Evolutionary conservation across 2,797 vertebrate species (phyloP).

Genomic region (Molothrus aeneus): DNA sequence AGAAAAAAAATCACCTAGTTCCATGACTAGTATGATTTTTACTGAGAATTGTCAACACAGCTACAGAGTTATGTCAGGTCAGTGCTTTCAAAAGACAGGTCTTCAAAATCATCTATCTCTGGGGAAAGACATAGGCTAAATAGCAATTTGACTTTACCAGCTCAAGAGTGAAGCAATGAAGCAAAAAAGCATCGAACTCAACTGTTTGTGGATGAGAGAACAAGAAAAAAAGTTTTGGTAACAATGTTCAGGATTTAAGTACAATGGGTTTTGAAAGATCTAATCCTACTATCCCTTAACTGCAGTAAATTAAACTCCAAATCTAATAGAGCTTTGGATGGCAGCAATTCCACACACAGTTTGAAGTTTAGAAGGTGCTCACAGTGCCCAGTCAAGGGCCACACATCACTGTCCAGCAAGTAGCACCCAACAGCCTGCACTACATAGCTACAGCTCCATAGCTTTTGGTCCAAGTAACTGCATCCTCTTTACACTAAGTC

Average conservation of each 20-base stretch:
- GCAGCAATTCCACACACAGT: neutral
- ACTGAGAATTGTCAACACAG: neutral
- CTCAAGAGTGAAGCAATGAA: neutral
- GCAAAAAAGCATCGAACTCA: neutral
- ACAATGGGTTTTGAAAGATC: neutral
- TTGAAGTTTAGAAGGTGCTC: neutral
- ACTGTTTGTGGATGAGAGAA: neutral
- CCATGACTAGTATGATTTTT: neutral
- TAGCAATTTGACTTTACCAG: neutral
- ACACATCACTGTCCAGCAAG: neutral
- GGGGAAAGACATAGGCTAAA: neutral
- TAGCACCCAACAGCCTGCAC: neutral
- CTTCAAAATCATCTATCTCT: neutral
- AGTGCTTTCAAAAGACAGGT: neutral
- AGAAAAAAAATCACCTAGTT: neutral
- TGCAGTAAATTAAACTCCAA: neutral
- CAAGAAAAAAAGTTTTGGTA: neutral
- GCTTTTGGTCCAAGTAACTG: neutral
- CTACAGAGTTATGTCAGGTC: neutral
- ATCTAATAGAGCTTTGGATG: neutral
- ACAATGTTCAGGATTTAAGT: neutral
- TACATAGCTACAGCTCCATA: neutral
- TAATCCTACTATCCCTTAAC: rapidly evolving
- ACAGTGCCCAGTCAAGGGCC: neutral
- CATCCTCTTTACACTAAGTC: neutral